These are phyloP conservation scores for Neopipo cinnamomea DNA, from an alignment of 2,113 vertebrate species.

Conservation along the genomic window DNA sequence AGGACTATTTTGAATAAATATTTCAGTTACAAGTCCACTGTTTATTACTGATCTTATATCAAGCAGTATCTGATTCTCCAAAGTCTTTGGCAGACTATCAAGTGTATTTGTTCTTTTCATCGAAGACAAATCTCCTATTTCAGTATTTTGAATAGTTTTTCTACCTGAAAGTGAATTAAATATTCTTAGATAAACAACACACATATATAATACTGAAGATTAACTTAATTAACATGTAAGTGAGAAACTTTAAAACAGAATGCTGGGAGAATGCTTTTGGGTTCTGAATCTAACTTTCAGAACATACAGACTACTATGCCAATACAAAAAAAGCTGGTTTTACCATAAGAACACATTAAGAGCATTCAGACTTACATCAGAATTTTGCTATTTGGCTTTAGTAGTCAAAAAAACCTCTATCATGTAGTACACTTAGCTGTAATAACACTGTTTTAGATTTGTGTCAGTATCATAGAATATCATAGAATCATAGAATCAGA, in stretches of 20 bases:
- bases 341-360: background rate
- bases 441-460: background rate
- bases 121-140: background rate
- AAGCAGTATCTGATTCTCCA: constrained; percentile 16
- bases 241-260: background rate
- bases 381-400: background rate
- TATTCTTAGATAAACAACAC: background rate
- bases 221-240: background rate
- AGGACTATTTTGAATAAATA: background rate
- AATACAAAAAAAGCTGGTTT: background rate
- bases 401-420: background rate
- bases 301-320: background rate
- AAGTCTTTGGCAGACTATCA: background rate
- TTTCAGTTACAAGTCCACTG: constrained; percentile 10
- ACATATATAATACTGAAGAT: background rate
- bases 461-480: background rate
- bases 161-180: background rate
- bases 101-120: background rate
- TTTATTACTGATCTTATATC: background rate
- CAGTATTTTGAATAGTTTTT: background rate
- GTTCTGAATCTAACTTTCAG: background rate
- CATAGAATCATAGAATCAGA: no score
- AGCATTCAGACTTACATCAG: background rate
- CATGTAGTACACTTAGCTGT: background rate
- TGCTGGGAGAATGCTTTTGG: background rate